phyloP scores from a whole-genome alignment of 1,140 invertebrate genomes.

The Cydia pomonella region DNA sequence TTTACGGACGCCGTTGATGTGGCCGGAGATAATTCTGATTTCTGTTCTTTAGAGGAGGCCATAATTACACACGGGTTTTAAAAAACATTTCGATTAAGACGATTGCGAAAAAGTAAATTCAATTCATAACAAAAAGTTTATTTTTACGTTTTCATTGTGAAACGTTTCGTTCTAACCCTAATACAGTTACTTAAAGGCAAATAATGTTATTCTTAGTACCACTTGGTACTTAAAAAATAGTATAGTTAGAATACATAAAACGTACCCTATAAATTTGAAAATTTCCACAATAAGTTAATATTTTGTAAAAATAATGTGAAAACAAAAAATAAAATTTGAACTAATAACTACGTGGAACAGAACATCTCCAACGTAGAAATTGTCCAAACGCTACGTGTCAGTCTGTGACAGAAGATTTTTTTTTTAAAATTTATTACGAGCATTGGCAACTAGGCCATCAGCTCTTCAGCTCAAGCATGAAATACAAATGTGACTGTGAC shows the following conservation, averaged over 20 bases:
- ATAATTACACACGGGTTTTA: constrained; percentile 48
- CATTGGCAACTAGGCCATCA: too few relatives aligned
- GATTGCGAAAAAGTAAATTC: constrained; percentile 24
- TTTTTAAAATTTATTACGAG: too few relatives aligned
- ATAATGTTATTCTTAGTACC: too few relatives aligned
- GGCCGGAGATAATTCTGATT: constrained; percentile 58
- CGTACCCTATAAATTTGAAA: too few relatives aligned
- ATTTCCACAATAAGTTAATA: neutral
- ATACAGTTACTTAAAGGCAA: neutral
- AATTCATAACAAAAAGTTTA: constrained; percentile 16
- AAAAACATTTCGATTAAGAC: constrained; percentile 37
- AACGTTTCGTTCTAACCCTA: neutral
- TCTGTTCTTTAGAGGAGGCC: constrained; percentile 63
- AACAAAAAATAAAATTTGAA: neutral
- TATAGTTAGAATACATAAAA: neutral
- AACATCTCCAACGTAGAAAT: neutral
- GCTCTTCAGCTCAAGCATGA: too few relatives aligned
- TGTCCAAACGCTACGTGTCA: constrained; percentile 3
- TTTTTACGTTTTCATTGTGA: constrained; percentile 1
- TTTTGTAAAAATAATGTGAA: neutral
- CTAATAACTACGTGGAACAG: neutral
- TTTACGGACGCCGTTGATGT: constrained; percentile 63
- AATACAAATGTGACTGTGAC: neutral
- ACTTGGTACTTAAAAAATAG: too few relatives aligned
- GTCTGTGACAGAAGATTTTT: neutral